Base-by-base conservation (phyloP, 2,113 vertebrate genomes). In the Rhineura floridana region DNA sequence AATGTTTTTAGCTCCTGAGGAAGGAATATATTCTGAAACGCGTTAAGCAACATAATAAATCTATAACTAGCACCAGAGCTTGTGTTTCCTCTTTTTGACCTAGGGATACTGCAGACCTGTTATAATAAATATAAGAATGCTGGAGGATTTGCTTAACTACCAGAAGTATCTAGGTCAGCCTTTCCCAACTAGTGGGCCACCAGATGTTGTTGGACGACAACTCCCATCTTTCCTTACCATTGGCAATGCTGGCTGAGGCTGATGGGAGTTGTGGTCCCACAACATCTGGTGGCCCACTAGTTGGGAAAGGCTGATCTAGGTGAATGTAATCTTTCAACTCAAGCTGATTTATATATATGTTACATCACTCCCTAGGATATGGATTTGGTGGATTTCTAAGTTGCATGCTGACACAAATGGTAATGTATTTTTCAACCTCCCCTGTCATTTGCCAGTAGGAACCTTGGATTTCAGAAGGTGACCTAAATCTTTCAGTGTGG, bases 101-200 rank as follows among this genome's bases (percentile, higher is more conserved):
- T 94, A 86, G 87, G 36, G 92, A 91, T 87, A 91, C 46, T 83
- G 89, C 93, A 91, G 93, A 65, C 9, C 36, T 92, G 91, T 88
- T 87, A 92, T 89, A 72, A 59, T 39, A 65, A 91, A 85, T 73
- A 92, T 75, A 86, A 87, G 88, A 90, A 91, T 0, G 59, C 3
- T 69, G 92, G 76, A 69, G 92, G 93, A 93, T 75, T 39, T 92
- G 87, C 63, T 90, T 91, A 91, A 84, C 2, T 1, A 84, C 90
- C 84, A 87, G 46, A 91, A 0, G 0, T 73, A 91, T 72, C 73
- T 67, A n/a, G n/a, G n/a, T n/a, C n/a, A n/a, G n/a, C n/a, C n/a
- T n/a, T n/a, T n/a, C n/a, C n/a, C n/a, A n/a, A n/a, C n/a, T n/a
- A n/a, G n/a, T n/a, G n/a, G n/a, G n/a, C n/a, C n/a, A n/a, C n/a